Evolutionary conservation across 1,140 invertebrate species (phyloP), one percentile per base, ranked within the genome.

Genomic region (Orchesella cincta): DNA sequence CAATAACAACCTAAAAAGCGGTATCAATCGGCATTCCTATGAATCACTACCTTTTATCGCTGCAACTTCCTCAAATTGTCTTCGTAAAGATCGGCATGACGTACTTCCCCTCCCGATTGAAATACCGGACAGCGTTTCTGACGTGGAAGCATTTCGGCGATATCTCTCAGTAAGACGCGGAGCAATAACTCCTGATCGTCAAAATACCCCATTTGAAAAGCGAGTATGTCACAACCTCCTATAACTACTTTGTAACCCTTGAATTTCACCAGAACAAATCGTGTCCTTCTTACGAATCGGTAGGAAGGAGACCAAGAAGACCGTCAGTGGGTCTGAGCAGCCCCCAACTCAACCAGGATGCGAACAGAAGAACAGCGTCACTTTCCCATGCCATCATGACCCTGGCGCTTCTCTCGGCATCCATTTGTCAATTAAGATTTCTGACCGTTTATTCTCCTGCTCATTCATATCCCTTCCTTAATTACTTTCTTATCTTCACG

Each of bases 101-200:
- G 64, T 80, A 8, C 20, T 77, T 2, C 70, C 81, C 16, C 62
- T 82, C 1, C 76, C 81, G 1, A 78, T 82, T 39, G 81, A 82
- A 76, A 77, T 82, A 18, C 79, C 81, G 3, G 76, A 79, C 2
- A 20, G n/a, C 14, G 76, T 82, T 12, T 75, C 77, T 0, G 79
- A 82, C 31, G 76, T 31, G 23, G 79, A 79, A 8, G 78, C 79
- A 31, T 79, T 82, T 76, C 79, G 79, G 18, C 81, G 79, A 14
- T 82, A 82, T 52, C 76, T 82, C n/a, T 73, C 77, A 72, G 79
- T 80, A 79, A 82, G 81, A 70, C 57, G 79, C n/a, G 71, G 76
- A 36, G 81, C 76, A 35, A 39, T 35, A 46, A 73, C 28, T 73
- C 35, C 34, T 39, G 39, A 26, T 51, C 71, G 34, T 39, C 71